A percentile compares a stretch with the other conserved stretches of the same genome.
These are phyloP conservation scores for Zaprionus nigranus DNA, from an alignment of 1,140 invertebrate species.

Conservation along the genomic window DNA sequence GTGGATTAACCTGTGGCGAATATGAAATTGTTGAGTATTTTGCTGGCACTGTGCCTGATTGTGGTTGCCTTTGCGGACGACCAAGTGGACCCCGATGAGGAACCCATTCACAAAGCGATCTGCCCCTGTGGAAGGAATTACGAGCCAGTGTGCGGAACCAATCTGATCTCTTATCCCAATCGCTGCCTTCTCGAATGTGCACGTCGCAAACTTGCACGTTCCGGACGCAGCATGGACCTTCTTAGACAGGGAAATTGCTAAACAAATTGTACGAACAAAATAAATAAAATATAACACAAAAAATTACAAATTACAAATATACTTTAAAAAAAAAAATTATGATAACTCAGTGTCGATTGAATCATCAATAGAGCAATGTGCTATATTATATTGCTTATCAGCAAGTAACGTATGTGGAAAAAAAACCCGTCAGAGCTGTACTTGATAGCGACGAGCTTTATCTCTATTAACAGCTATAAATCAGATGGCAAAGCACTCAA, in stretches of 20 bases:
- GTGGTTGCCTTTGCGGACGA: constrained; percentile 38
- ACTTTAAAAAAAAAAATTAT: not conserved
- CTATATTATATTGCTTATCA: constrained; percentile 58
- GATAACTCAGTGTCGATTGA: constrained; percentile 43
- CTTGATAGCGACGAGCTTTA: constrained; percentile 57
- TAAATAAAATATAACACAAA: constrained; percentile 31
- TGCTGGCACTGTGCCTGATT: constrained; percentile 62
- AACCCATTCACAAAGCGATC: not conserved
- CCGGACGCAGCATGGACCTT: constrained; percentile 65
- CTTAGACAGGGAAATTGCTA: constrained; percentile 67
- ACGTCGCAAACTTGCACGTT: constrained; percentile 46
- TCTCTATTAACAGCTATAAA: constrained; percentile 46
- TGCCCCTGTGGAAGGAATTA: constrained; percentile 85
- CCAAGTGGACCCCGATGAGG: constrained; percentile 6
- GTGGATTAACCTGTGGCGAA: constrained; percentile 60
- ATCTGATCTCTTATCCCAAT: constrained; percentile 85
- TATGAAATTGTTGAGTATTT: constrained; percentile 63
- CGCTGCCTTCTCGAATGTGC: constrained; percentile 85
- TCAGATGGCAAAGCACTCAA: constrained; percentile 28
- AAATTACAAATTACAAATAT: constrained; percentile 7
- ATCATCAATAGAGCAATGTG: constrained; percentile 52
- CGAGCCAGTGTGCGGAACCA: constrained; percentile 85
- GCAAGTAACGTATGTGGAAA: not conserved
- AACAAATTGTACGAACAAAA: not conserved
- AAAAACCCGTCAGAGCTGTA: constrained; percentile 25